Evolutionary conservation across 2,797 vertebrate species (phyloP).

Genomic region (Rhincodon typus): DNA sequence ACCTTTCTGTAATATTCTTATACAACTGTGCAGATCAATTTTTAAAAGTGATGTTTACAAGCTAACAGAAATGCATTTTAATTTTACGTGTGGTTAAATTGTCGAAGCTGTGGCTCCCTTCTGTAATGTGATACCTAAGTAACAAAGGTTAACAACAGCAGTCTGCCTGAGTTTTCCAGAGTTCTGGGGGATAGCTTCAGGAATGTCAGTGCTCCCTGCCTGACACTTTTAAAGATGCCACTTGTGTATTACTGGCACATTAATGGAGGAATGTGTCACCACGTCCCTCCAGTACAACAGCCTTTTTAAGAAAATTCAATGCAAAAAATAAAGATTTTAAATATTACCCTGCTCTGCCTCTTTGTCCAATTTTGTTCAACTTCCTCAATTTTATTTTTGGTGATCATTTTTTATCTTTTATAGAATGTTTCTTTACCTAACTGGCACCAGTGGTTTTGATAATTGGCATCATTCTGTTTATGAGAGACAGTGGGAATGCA

Average conservation of each 20-base stretch:
- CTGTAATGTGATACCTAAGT: background rate
- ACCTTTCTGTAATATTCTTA: slow-evolving; percentile 19
- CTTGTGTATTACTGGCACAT: background rate
- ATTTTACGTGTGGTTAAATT: background rate
- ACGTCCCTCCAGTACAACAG: background rate
- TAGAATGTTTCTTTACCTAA: background rate
- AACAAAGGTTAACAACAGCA: background rate
- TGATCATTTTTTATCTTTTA: background rate
- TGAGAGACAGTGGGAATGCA: background rate
- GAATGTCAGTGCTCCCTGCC: background rate
- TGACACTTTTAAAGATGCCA: background rate
- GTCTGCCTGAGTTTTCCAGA: background rate
- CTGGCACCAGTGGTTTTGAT: background rate
- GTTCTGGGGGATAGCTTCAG: background rate
- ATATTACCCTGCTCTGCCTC: too few species aligned
- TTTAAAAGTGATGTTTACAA: background rate
- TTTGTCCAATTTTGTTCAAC: background rate
- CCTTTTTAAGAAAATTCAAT: background rate
- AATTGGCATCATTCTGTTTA: background rate
- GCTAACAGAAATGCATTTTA: background rate
- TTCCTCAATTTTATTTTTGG: background rate
- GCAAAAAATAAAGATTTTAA: background rate
- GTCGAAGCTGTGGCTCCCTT: too few species aligned
- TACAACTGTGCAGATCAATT: background rate
- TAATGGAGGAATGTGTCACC: background rate